phyloP scores from a whole-genome alignment of 1,140 invertebrate species.

The Nixonia krombeini region DNA sequence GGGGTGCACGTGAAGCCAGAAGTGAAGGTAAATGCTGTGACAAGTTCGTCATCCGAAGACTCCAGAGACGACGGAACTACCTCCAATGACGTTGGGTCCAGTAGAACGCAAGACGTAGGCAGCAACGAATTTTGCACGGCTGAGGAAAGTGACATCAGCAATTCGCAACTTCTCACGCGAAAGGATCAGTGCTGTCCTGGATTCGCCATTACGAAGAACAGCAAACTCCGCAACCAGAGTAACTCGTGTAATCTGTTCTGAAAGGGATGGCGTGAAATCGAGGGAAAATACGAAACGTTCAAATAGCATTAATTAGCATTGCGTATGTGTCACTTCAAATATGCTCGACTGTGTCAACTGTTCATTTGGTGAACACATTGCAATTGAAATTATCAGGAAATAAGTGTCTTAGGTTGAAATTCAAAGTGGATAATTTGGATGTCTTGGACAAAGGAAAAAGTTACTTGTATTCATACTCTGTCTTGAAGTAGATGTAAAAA shows the following conservation, averaged over 20 bases:
- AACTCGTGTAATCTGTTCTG: constrained; percentile 50
- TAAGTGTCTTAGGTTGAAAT: too few species aligned
- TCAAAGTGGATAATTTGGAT: too few species aligned
- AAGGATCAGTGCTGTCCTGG: constrained; percentile 69
- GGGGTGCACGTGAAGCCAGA: constrained; percentile 43
- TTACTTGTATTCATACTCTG: too few species aligned
- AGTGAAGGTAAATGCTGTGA: constrained; percentile 44
- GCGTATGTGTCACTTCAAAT: too few species aligned
- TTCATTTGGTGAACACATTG: too few species aligned
- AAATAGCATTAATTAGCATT: too few species aligned
- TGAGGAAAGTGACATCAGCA: constrained; percentile 44
- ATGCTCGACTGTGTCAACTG: too few species aligned
- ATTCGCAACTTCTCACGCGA: constrained; percentile 52
- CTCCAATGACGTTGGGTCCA: constrained; percentile 16
- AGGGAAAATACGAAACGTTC: too few species aligned
- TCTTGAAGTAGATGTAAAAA: too few species aligned
- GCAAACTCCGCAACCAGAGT: constrained; percentile 58
- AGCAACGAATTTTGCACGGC: constrained; percentile 17
- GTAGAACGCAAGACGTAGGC: constrained; percentile 2
- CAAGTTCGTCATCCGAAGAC: constrained; percentile 43
- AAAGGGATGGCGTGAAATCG: too few species aligned
- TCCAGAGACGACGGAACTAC: constrained; percentile 29
- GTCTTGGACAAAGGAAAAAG: too few species aligned
- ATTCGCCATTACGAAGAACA: constrained; percentile 62
- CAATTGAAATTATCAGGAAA: too few species aligned